Evolutionary conservation across 2,113 vertebrate species (phyloP), one percentile per base, ranked within the genome.

Genomic region (Scomber colias): DNA sequence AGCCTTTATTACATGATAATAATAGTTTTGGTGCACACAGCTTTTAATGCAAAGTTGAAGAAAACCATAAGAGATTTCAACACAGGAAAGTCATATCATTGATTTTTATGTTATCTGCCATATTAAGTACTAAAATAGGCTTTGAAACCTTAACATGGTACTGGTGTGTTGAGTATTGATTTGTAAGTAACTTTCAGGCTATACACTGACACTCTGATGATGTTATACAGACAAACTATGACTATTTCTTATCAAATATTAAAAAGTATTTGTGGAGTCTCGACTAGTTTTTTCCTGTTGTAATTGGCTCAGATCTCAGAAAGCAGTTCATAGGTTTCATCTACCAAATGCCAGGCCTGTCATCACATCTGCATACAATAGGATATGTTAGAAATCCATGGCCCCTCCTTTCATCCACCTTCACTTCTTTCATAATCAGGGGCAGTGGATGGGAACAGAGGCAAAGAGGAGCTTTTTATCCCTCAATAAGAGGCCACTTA

Each of bases 401-500:
- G 82, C 77, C 64, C 77, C 87, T 59, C 67, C 79, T 79, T 78
- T 87, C 70, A 74, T 70, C 82, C 19, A 4, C 76, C 75, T 79
- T 79, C 88, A 81, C 77, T 82, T 88, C 88, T 79, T 86, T 75
- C 87, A 80, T 93, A 93, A 94, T 93, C 85, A 89, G 86, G 82
- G 72, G 55, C 81, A 84, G 82, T 75, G 63, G 48, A 67, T 86
- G 84, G 79, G 85, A 76, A 90, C 87, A 84, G 84, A 85, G 60
- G 40, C 86, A 72, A 84, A 87, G 84, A 77, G 77, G 67, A 85
- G 81, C 75, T 86, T 92, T 94, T 95, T 91, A 93, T 93, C 89
- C 89, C 85, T 82, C 82, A 91, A 94, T 94, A 90, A 95, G 93
- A 93, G 89, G 86, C 90, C 92, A 91, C 88, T 94, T 93, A 92